Evolutionary conservation across 2,888 invertebrate species (phyloP).

Genomic region (Mallateleia sp.): DNA sequence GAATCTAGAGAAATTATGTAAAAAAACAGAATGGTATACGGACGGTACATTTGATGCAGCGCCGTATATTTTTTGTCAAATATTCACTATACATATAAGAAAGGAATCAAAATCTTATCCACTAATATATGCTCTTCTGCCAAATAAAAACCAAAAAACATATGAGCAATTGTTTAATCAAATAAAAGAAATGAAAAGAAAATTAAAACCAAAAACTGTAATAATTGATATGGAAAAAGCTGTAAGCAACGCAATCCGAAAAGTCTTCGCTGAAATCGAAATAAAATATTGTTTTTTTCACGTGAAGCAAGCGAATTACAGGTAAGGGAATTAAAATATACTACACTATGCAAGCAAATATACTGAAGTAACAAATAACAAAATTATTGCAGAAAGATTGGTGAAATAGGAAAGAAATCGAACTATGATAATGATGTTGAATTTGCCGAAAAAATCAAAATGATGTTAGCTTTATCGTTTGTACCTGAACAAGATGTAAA

Average conservation of each 20-base stretch:
- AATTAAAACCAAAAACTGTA: background rate
- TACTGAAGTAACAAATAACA: too few relatives aligned
- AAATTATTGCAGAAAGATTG: background rate
- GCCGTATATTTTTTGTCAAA: background rate
- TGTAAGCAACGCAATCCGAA: background rate
- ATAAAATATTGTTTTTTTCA: conserved; percentile 8
- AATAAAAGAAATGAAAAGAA: conserved; percentile 2
- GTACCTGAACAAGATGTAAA: background rate
- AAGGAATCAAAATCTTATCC: background rate
- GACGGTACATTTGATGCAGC: conserved; percentile 8
- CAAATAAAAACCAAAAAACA: conserved; percentile 7
- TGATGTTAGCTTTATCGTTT: background rate
- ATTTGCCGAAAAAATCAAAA: conserved; percentile 1
- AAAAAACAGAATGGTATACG: background rate
- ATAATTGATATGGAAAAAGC: conserved; percentile 15
- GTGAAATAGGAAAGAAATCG: background rate
- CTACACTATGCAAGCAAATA: too few relatives aligned
- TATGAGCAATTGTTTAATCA: background rate
- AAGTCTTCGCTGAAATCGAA: background rate
- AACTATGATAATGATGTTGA: background rate
- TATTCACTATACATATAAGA: conserved; percentile 1
- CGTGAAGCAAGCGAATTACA: background rate
- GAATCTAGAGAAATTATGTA: background rate
- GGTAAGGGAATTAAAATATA: too few relatives aligned
- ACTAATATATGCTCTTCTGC: background rate